Conservation (phyloP, 2,113 vertebrate species). For the Phrynosoma platyrhinos region DNA sequence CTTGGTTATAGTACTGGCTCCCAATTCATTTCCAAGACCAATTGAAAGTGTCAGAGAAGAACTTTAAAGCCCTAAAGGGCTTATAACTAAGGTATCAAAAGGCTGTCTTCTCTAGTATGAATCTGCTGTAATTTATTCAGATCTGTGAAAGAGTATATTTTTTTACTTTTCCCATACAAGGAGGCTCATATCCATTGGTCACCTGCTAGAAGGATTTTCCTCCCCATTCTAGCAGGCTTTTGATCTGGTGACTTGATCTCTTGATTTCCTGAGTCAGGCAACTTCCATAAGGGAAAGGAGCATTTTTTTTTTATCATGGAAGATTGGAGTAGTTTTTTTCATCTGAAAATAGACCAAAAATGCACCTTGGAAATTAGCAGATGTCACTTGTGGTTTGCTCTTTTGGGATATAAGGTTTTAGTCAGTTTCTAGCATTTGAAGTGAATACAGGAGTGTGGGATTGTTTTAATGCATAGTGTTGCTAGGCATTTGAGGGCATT, state of each 20-base stretch:
- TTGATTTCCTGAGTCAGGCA: background rate
- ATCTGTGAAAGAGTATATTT: background rate
- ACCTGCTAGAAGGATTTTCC: background rate
- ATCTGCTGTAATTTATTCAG: background rate
- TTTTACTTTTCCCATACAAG: background rate
- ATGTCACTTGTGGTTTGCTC: too few species aligned
- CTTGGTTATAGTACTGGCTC: background rate
- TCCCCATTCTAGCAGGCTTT: background rate
- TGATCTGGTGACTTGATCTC: background rate
- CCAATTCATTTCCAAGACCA: background rate
- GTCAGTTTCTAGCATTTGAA: too few species aligned
- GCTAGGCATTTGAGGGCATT: too few species aligned
- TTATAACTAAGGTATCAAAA: background rate
- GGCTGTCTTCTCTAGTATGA: background rate
- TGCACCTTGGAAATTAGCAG: too few species aligned
- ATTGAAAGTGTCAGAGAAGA: background rate
- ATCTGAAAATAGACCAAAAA: too few species aligned
- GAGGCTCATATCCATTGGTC: background rate
- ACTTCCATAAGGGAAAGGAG: too few species aligned
- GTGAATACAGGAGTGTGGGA: too few species aligned
- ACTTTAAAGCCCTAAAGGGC: background rate
- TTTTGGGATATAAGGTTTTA: too few species aligned
- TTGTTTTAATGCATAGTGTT: too few species aligned
- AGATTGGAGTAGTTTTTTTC: too few species aligned
- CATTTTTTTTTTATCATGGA: too few species aligned